Conservation (phyloP, 2,888 invertebrate species). For the Amblyteles armatorius region DNA sequence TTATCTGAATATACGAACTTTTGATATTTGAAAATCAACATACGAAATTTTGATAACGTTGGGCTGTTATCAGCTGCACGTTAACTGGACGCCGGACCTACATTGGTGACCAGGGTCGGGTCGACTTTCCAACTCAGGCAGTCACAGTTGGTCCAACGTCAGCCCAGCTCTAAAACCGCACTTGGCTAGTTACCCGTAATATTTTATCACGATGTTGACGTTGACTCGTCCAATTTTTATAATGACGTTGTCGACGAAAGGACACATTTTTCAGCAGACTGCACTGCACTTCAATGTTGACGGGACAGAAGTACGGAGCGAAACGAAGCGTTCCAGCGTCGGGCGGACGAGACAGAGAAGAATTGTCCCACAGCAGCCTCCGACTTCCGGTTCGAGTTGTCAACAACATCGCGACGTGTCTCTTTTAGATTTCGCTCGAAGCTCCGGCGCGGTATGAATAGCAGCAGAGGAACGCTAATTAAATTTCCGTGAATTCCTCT, state of each 20-base stretch:
- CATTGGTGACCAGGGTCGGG: too few relatives aligned
- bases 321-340: not conserved
- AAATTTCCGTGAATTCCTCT: constrained; percentile 53
- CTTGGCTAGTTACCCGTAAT: not conserved
- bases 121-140: too few relatives aligned
- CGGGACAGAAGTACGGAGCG: not conserved
- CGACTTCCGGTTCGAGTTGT: constrained; percentile 6
- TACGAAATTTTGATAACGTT: too few relatives aligned
- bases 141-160: too few relatives aligned
- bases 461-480: constrained; percentile 54
- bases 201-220: not conserved
- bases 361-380: not conserved
- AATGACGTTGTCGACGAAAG: not conserved
- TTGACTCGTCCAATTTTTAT: not conserved
- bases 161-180: not conserved
- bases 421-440: constrained; percentile 25
- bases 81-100: too few relatives aligned
- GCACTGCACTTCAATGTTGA: not conserved
- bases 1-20: too few relatives aligned
- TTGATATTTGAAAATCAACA: too few relatives aligned
- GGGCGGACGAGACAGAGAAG: not conserved
- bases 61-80: too few relatives aligned
- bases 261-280: not conserved
- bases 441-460: constrained; percentile 22
- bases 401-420: constrained; percentile 10